Evolutionary conservation across 2,797 vertebrate species (phyloP).

Genomic region (Gephyroberyx darwinii): DNA sequence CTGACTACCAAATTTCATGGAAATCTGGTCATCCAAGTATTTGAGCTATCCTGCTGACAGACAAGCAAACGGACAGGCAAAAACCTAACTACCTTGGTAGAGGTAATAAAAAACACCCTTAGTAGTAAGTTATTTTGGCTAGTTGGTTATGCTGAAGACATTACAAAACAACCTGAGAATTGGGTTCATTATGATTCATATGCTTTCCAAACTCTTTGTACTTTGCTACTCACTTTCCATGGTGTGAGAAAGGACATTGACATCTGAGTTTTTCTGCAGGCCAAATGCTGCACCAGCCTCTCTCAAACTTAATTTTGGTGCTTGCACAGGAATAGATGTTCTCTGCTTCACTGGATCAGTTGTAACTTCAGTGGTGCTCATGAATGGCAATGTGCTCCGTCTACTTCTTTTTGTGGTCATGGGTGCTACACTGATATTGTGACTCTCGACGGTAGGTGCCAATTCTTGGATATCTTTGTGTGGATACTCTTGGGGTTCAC

Average conservation of each 20-base stretch:
- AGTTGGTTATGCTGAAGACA: slow-evolving; percentile 9
- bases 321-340: slow-evolving; percentile 24
- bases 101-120: not conserved
- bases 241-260: slow-evolving; percentile 23
- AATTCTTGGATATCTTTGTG: slow-evolving; percentile 33
- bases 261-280: slow-evolving; percentile 41
- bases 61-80: too few relatives aligned
- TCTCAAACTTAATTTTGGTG: not conserved
- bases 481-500: slow-evolving; percentile 9
- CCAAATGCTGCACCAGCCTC: slow-evolving; percentile 11
- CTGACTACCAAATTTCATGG: too few relatives aligned
- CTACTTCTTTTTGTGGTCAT: slow-evolving; percentile 28
- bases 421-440: not conserved
- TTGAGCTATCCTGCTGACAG: too few relatives aligned
- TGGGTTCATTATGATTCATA: slow-evolving; percentile 3
- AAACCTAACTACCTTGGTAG: too few relatives aligned
- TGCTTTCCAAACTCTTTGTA: slow-evolving; percentile 12
- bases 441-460: slow-evolving; percentile 9
- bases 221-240: slow-evolving; percentile 70
- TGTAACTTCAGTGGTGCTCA: slow-evolving; percentile 11
- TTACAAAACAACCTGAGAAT: not conserved
- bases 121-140: slow-evolving; percentile 3
- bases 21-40: too few relatives aligned
- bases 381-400: slow-evolving; percentile 50
- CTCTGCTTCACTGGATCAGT: slow-evolving; percentile 14